phyloP scores from a whole-genome alignment of 2,113 vertebrate species.

The Leptobrachium ailaonicum region DNA sequence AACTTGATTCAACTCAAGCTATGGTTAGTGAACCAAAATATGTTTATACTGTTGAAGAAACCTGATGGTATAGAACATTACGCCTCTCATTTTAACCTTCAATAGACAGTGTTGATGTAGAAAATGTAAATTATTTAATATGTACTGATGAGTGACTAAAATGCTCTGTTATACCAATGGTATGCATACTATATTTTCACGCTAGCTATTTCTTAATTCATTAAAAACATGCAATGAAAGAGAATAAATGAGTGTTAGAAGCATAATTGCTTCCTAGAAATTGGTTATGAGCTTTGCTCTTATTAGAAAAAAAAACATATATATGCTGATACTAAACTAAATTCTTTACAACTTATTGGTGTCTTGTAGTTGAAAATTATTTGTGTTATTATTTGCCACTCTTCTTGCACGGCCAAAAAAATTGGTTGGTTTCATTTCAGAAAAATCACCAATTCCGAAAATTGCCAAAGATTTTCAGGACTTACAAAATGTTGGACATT shows the following conservation, averaged over 20 bases:
- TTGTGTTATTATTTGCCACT: not conserved
- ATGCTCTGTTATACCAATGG: slow-evolving; percentile 7
- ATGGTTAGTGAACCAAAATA: slow-evolving; percentile 1
- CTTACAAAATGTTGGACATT: too few species aligned
- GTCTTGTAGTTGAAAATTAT: not conserved
- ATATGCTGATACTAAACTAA: not conserved
- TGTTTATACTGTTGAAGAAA: slow-evolving; percentile 12
- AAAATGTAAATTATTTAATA: slow-evolving; percentile 36
- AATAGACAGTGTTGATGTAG: slow-evolving; percentile 25
- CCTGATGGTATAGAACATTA: slow-evolving; percentile 37
- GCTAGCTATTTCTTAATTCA: slow-evolving; percentile 21
- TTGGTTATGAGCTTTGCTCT: not conserved
- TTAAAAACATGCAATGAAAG: slow-evolving; percentile 23
- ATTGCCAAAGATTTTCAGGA: too few species aligned
- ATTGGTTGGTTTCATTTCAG: too few species aligned
- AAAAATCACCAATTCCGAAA: too few species aligned
- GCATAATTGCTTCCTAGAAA: slow-evolving; percentile 31
- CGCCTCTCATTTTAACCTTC: slow-evolving; percentile 37
- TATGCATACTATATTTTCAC: slow-evolving; percentile 1
- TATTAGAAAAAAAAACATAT: not conserved
- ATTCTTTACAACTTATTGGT: not conserved
- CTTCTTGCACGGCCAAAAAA: too few species aligned
- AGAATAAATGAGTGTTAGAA: slow-evolving; percentile 20
- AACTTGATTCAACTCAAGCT: not conserved
- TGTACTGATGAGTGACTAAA: slow-evolving; percentile 26